Base-by-base conservation (phyloP, 2,888 invertebrate species). In the Liopterus haemorrhoidalis region DNA sequence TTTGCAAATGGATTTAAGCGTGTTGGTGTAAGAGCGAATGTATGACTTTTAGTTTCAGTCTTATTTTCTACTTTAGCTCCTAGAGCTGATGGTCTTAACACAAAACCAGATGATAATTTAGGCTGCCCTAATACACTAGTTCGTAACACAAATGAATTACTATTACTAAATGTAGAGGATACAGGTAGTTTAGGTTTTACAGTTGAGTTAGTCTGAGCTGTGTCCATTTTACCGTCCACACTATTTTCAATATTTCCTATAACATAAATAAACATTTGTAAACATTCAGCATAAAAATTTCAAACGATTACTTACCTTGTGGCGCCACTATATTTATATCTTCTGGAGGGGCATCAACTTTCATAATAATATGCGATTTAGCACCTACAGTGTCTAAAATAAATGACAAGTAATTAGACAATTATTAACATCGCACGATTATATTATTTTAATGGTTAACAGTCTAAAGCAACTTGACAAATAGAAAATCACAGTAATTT, bases 1-100 rank as follows among this genome's bases (percentile, higher is more conserved):
- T 58, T 55, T 9, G 51, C 54, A 49, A 66, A 63, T 1, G 65
- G 63, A 53, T 65, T 67, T 40, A 68, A 57, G 43, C 60, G 63
- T 54, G 66, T 67, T 15, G 66, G 68, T 50, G 62, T 66, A 44
- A 66, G 52, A 24, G 58, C 48, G 49, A 64, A 63, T n/a, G 57
- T 47, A 46, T 54, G 57, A 44, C 52, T 59, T 48, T 43, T 43
- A 31, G 49, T 45, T 27, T 41, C 40, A 4, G 38, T 20, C 38
- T 39, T 41, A 16, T 39, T 50, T 40, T 46, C 41, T 14, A 44
- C 33, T 44, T 47, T 55, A 33, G 55, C 51, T 53, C 52, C 57
- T 50, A 58, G 57, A 58, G 54, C 51, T 12, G 58, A 55, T 11
- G 59, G 57, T 41, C 54, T 44, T 28, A 54, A 47, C 14, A 51